phyloP scores from a whole-genome alignment of 2,888 invertebrate genomes.

The Ypsolopha sequella region DNA sequence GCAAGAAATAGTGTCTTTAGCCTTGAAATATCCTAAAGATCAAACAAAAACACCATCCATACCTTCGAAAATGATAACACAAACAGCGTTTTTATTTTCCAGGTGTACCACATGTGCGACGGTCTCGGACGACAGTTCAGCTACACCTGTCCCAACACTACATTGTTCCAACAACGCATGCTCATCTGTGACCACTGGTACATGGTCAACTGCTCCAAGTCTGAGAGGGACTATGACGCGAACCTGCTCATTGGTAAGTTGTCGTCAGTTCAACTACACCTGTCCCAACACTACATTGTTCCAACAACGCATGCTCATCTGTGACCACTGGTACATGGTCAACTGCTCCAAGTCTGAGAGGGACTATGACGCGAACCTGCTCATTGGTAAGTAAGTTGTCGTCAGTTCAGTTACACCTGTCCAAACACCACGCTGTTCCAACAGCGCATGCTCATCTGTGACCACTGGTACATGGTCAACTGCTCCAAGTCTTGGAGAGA shows the following conservation, averaged over 20 bases:
- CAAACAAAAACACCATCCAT: too few relatives aligned
- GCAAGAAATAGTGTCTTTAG: too few relatives aligned
- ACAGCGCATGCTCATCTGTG: conserved; percentile 84
- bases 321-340: conserved; percentile 12
- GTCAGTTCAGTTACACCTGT: too few relatives aligned
- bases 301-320: too few relatives aligned
- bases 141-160: conserved; percentile 6
- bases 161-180: too few relatives aligned
- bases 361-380: conserved; percentile 79
- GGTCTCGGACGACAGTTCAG: conserved; percentile 82
- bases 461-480: conserved; percentile 88
- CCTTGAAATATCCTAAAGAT: too few relatives aligned
- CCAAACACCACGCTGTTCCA: conserved; percentile 85
- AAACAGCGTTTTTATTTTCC: conserved; percentile 12
- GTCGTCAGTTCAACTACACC: background rate
- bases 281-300: too few relatives aligned
- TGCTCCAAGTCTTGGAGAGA: conserved; percentile 78
- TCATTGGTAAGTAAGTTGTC: conserved; percentile 76
- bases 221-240: conserved; percentile 61
- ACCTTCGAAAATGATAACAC: too few relatives aligned
- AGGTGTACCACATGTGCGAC: conserved; percentile 88
- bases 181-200: too few relatives aligned
- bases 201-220: too few relatives aligned
- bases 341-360: conserved; percentile 88
- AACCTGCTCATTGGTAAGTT: conserved; percentile 78